Evolutionary conservation across 1,140 invertebrate genomes (phyloP).

Genomic region (Homarus americanus): DNA sequence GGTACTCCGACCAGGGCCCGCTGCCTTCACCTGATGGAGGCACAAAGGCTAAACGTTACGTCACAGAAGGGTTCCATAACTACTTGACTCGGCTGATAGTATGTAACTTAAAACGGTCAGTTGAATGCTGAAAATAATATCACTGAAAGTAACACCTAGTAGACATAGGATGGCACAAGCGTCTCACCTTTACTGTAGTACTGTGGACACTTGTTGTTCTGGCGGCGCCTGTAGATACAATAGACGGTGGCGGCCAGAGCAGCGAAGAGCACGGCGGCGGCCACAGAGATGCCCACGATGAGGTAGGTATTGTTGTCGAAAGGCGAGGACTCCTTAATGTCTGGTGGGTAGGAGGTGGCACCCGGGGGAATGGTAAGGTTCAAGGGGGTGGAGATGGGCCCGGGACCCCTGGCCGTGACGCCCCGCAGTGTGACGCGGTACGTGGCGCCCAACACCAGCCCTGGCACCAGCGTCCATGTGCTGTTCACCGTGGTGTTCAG

Average conservation of each 20-base stretch:
- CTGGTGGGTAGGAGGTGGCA: conserved; percentile 38
- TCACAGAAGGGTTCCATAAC: neutral
- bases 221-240: conserved; percentile 64
- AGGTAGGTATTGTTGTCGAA: conserved; percentile 74
- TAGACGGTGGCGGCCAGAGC: conserved; percentile 62
- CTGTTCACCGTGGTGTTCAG: conserved; percentile 70
- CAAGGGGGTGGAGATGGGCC: conserved; percentile 54
- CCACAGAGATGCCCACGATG: conserved; percentile 71
- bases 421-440: conserved; percentile 65
- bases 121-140: neutral
- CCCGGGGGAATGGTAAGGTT: conserved; percentile 51
- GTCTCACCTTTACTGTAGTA: conserved; percentile 69
- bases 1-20: conserved; percentile 70
- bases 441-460: conserved; percentile 53
- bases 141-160: neutral
- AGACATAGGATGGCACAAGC: neutral
- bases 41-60: neutral
- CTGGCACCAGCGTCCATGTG: conserved; percentile 63
- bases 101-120: neutral
- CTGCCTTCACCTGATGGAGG: conserved; percentile 52
- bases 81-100: neutral
- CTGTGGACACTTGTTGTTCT: conserved; percentile 69
- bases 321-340: conserved; percentile 68
- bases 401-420: conserved; percentile 63
- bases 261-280: conserved; percentile 62